Evolutionary conservation across 2,797 vertebrate genomes (phyloP).

Genomic region (Carcharodon carcharias): DNA sequence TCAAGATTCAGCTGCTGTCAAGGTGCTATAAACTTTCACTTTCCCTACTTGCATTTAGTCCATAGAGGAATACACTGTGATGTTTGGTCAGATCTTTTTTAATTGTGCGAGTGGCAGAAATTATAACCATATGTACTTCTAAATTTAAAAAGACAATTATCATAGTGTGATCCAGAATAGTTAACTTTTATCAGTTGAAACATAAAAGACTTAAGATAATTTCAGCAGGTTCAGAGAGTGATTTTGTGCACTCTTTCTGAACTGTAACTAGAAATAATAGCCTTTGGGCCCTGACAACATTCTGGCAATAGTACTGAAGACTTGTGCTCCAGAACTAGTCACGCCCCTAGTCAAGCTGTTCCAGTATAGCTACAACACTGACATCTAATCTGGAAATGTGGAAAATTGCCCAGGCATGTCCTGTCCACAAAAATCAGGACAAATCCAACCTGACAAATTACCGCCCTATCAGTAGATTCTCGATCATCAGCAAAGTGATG

Average conservation of each 20-base stretch:
- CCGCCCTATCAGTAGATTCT: too few species aligned
- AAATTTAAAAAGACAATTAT: background rate
- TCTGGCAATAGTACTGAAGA: too few species aligned
- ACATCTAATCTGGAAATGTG: too few species aligned
- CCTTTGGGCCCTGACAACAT: too few species aligned
- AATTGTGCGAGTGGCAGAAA: background rate
- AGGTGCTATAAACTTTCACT: background rate
- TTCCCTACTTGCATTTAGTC: background rate
- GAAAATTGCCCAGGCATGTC: too few species aligned
- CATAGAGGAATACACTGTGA: constrained; percentile 5
- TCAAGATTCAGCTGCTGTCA: constrained; percentile 39
- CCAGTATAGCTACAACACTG: too few species aligned
- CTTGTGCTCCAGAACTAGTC: too few species aligned
- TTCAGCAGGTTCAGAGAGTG: background rate
- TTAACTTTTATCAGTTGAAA: background rate
- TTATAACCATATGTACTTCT: background rate
- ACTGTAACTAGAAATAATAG: background rate
- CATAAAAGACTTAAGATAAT: background rate
- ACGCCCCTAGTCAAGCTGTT: too few species aligned
- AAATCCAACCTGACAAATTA: too few species aligned
- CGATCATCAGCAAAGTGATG: too few species aligned
- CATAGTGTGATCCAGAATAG: background rate
- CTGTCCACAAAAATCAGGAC: too few species aligned
- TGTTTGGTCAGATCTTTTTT: background rate
- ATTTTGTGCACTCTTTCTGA: background rate